Base-by-base conservation (phyloP, 2,888 invertebrate genomes). In the Dicyrtoma fusca region DNA sequence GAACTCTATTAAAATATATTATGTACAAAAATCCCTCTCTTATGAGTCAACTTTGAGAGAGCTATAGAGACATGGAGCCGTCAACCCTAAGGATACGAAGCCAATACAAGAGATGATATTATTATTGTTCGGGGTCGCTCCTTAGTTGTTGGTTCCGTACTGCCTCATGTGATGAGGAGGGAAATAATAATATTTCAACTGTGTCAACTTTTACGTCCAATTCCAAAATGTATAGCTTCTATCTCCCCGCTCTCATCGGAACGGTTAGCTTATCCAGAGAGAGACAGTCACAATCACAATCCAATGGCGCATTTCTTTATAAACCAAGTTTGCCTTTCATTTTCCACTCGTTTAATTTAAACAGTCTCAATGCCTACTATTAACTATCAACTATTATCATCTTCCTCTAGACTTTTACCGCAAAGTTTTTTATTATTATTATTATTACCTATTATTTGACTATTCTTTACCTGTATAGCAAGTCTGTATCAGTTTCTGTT, bases 341-440 rank as follows among this genome's bases (percentile, higher is more conserved):
- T 65, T 53, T 65, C 65, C 53, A 51, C 34, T 53, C 53, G 26
- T 65, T 53, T 53, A 65, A 65, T 51, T 53, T 53, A 49, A 26
- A 53, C 53, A 23, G 25, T 25, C 57, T 25, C 25, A 25, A 57
- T 57, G 2, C 25, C 57, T 57, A 13, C 25, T 57, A 57, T 57
- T 57, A 57, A 57, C 34, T 34, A 11, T 57, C 57, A 23, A 25
- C 23, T 42, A 62, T 19, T 8, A 8, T 59, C 17, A 14, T 62
- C 21, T 62, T 4, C 42, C 26, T 25, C 59, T 59, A 23, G 34
- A 34, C 34, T 34, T 34, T 34, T 34, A 34, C 34, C 34, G 34
- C 34, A 34, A 34, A 34, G 34, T 34, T 34, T 34, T 34, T 34
- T n/a, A n/a, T n/a, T n/a, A n/a, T n/a, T n/a, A n/a, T n/a, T n/a